Evolutionary conservation across 2,888 invertebrate genomes (phyloP), one percentile per base, ranked within the genome.

Genomic region (Eupeodes latifasciatus): DNA sequence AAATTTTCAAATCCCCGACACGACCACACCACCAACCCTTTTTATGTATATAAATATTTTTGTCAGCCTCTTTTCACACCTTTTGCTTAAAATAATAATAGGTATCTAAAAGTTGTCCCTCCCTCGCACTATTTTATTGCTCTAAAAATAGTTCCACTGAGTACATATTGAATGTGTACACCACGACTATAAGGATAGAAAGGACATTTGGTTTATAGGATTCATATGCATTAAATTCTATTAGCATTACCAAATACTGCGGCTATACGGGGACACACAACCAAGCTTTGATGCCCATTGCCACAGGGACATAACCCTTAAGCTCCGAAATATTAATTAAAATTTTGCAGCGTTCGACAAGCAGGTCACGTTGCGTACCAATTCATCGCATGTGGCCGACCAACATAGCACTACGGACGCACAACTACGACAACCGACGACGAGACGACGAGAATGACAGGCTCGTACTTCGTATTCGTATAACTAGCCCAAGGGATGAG

Each of bases 251-350:
- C 51, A 79, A 79, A 75, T 82, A 44, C 75, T 79, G 69, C 55
- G 69, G 82, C 62, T 69, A 51, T 53, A 36, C 34, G 19, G 47
- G 0, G 40, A 16, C 2, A 5, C 16, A 44, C 16, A 40, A 3
- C 40, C 53, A 55, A 36, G 34, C n/a, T 59, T 7, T 36, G 9
- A 5, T 40, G 40, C 6, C 34, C 40, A 40, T 40, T 40, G 9
- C 71, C 72, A 59, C 47, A 59, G 10, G 14, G 49, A 47, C 67
- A 27, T 51, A 74, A 74, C 75, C 78, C 78, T 69, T 69, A 51
- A 75, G 69, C 67, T 44, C 11, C 69, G 14, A 71, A 82, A 82
- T 79, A 82, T 82, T 86, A 86, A 86, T 86, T 86, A 86, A 82
- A 86, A 79, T 82, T 78, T 75, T 82, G 64, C 67, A 81, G 61